Percentiles rank a stretch among this genome's conserved stretches.
Conservation (phyloP, 2,888 invertebrate species). For the Tenthredo scrophulariae region DNA sequence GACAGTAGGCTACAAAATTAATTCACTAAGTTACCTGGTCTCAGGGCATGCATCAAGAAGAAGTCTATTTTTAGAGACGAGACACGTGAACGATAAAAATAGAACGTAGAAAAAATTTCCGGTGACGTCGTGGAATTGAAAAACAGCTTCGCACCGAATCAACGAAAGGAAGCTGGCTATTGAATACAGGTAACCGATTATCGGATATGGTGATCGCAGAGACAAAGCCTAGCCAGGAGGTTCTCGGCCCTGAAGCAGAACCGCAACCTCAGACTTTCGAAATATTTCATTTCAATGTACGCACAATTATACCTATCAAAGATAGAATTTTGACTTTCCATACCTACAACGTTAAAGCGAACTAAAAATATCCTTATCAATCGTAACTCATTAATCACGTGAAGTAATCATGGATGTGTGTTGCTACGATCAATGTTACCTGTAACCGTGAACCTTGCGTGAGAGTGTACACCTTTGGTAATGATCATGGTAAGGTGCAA, state of each 20-base stretch:
- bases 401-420: not conserved
- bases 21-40: not conserved
- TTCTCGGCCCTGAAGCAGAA: not conserved
- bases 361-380: not conserved
- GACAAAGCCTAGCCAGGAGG: not conserved
- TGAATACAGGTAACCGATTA: not conserved
- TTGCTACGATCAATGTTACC: not conserved
- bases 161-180: not conserved
- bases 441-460: not conserved
- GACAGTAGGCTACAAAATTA: not conserved
- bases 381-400: not conserved
- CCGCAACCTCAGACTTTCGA: not conserved
- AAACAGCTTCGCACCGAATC: conserved; percentile 35
- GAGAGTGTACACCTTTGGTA: not conserved
- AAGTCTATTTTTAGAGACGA: conserved; percentile 19
- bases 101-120: conserved; percentile 32
- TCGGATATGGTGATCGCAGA: not conserved
- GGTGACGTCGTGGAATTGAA: conserved; percentile 39
- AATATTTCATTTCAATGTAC: not conserved
- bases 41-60: conserved; percentile 14
- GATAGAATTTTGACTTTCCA: not conserved
- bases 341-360: not conserved
- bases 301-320: not conserved
- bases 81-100: conserved; percentile 41
- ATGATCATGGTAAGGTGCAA: not conserved